These are phyloP conservation scores for Gorsachius magnificus DNA, from an alignment of 2,797 vertebrate species.

Conservation along the genomic window DNA sequence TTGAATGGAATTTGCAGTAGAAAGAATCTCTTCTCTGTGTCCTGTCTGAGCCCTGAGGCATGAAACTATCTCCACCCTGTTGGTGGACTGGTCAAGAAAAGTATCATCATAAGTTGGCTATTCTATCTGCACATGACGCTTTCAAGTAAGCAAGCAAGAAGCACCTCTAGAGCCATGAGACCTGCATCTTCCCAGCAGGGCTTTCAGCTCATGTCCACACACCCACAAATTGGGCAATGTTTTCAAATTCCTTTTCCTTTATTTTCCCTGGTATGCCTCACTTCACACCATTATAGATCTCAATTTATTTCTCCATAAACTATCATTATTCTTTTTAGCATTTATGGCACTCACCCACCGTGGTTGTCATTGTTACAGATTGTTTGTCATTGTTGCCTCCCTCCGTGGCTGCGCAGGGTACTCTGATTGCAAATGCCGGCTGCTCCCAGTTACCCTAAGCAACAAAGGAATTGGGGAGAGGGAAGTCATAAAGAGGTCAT, in stretches of 20 bases:
- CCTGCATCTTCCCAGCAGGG: neutral
- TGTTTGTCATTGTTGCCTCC: neutral
- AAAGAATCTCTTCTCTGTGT: neutral
- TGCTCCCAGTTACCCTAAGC: neutral
- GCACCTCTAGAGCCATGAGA: rapidly evolving
- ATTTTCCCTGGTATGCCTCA: neutral
- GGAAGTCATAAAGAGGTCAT: neutral
- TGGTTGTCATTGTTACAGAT: neutral
- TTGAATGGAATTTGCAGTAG: neutral
- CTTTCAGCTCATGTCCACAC: rapidly evolving
- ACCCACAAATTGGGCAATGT: neutral
- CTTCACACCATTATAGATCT: neutral
- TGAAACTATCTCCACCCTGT: neutral
- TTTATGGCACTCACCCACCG: neutral
- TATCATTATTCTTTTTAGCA: neutral
- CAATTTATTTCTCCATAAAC: neutral
- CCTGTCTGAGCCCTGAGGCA: rapidly evolving
- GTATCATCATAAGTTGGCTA: neutral
- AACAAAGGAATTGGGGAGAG: neutral
- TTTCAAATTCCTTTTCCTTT: neutral
- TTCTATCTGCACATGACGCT: neutral
- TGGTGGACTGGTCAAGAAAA: neutral
- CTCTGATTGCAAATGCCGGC: neutral
- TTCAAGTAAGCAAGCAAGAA: neutral
- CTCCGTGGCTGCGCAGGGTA: rapidly evolving